These are phyloP conservation scores for Phortica magna DNA, from an alignment of 2,888 invertebrate species.

Conservation along the genomic window DNA sequence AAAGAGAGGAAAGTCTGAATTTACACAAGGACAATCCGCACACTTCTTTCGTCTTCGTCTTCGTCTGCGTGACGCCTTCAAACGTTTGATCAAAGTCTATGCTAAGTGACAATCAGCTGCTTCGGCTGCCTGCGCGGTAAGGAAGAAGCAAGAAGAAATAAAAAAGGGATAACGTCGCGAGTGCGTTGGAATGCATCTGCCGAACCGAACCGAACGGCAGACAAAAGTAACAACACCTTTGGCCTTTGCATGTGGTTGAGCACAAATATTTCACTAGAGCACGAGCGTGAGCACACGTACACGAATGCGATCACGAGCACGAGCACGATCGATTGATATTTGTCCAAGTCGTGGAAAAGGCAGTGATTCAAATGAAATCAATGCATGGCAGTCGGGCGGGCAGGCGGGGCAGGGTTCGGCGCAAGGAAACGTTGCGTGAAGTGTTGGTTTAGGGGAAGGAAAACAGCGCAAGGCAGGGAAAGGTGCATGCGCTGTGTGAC, in stretches of 20 bases:
- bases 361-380: not conserved
- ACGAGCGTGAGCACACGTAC: not conserved
- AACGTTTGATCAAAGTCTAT: not conserved
- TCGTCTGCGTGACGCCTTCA: no score
- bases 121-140: not conserved
- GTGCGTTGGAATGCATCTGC: slow-evolving; percentile 7
- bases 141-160: not conserved
- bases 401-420: not conserved
- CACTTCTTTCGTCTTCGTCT: not conserved
- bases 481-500: slow-evolving; percentile 14
- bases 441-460: not conserved
- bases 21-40: not conserved
- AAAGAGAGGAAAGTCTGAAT: not conserved
- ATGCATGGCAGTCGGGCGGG: not conserved
- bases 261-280: slow-evolving; percentile 2
- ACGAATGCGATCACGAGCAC: not conserved
- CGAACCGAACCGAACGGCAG: not conserved
- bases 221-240: slow-evolving; percentile 1
- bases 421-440: no score
- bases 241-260: slow-evolving; percentile 14
- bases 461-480: not conserved
- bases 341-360: not conserved
- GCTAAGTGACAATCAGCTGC: slow-evolving; percentile 9
- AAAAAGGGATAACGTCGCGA: not conserved
- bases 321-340: not conserved